Evolutionary conservation across 2,113 vertebrate genomes (phyloP).

Genomic region (Chelonoidis abingdonii): DNA sequence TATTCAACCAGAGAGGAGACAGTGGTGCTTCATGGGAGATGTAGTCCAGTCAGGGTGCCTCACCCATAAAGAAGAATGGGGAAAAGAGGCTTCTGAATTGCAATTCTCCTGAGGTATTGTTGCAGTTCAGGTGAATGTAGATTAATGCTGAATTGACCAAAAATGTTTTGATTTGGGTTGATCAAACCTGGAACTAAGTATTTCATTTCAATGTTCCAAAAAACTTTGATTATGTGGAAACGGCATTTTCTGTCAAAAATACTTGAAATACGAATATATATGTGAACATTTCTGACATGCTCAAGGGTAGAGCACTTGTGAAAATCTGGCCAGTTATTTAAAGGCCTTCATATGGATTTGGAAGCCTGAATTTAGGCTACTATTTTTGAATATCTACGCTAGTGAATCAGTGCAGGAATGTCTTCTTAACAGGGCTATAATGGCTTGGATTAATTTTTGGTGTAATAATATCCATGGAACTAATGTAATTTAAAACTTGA

Average conservation of each 20-base stretch:
- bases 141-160: neutral
- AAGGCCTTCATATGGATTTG: neutral
- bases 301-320: neutral
- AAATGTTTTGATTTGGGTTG: neutral
- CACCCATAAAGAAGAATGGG: neutral
- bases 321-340: neutral
- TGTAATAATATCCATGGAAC: neutral
- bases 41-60: neutral
- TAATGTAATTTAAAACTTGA: neutral
- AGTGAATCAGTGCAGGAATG: neutral
- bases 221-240: neutral
- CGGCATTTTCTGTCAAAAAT: neutral
- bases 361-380: neutral
- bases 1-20: neutral
- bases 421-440: neutral
- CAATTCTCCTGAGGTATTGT: neutral
- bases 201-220: neutral
- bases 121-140: neutral
- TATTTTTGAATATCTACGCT: neutral
- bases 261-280: too few species aligned
- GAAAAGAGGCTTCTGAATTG: neutral
- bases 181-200: neutral
- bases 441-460: neutral
- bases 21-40: neutral
- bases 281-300: neutral